Base-by-base conservation (phyloP, 2,888 invertebrate genomes). In the Oeneis ivallda region DNA sequence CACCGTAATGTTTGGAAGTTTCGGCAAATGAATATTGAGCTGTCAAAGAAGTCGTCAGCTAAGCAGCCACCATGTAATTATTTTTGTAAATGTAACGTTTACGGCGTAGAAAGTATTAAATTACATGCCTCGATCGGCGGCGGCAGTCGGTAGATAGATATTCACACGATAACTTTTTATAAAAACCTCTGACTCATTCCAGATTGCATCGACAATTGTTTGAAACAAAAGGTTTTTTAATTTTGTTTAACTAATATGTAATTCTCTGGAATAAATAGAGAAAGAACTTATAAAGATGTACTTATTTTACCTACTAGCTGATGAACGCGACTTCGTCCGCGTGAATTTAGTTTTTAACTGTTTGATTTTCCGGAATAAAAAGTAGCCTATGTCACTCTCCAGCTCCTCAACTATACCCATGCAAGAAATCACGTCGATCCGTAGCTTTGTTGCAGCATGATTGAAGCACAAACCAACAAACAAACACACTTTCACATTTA, bases 71-170 rank as follows among this genome's bases (percentile, higher is more conserved):
- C 81, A 79, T 88, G 80, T 89, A 87, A 89, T 89, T 89, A 89
- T 84, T 83, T 81, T 76, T 79, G 68, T 80, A 81, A 83, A 80
- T 81, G 81, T 76, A 79, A 76, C 79, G 78, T 80, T 85, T 81
- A 72, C 79, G 76, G 79, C 75, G 75, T 84, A 82, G 86, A 88
- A 87, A 88, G 87, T 83, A 85, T 84, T 80, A 87, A 87, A 88
- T 88, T 87, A 87, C 79, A 86, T 79, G 81, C 75, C 80, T 78
- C 75, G 79, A 80, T 80, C 76, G 72, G 68, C 77, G 56, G 74
- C 17, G 49, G 49, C 49, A 11, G 3, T 76, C 17, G 77, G 64
- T 76, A 72, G 82, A 84, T n/a, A 72, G 81, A 84, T 82, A 82
- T 85, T 89, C 87, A 85, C 88, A 87, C 86, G 89, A 88, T 87